These are phyloP conservation scores for Hybos culiciformis DNA, from an alignment of 2,888 invertebrate species.

Conservation along the genomic window DNA sequence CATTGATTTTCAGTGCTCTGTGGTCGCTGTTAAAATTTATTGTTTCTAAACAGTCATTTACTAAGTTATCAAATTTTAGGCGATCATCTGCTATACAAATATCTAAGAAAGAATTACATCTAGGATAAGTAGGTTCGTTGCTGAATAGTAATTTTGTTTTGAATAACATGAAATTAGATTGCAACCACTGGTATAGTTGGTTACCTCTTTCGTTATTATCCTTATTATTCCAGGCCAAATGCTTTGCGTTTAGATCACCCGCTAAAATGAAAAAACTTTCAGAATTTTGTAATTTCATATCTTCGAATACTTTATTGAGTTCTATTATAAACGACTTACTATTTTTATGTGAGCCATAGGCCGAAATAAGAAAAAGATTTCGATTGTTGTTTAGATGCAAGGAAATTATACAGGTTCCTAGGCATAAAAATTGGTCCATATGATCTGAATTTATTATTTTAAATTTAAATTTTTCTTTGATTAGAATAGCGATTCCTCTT, in stretches of 20 bases:
- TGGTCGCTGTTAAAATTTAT: too few species aligned
- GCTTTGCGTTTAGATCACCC: slow-evolving; percentile 5
- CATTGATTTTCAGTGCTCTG: too few species aligned
- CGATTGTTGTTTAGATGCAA: slow-evolving; percentile 3
- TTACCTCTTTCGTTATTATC: slow-evolving; percentile 2
- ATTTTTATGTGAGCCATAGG: background rate
- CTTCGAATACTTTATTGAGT: slow-evolving; percentile 2
- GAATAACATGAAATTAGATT: slow-evolving; percentile 1
- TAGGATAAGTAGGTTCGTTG: slow-evolving; percentile 2
- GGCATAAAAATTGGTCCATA: background rate
- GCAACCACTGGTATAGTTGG: background rate
- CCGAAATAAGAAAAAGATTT: background rate
- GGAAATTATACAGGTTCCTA: slow-evolving; percentile 1
- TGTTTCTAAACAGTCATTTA: too few species aligned
- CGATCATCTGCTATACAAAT: slow-evolving; percentile 4
- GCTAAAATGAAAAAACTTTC: slow-evolving; percentile 2
- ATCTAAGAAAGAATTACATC: slow-evolving; percentile 6
- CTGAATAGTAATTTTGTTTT: slow-evolving; percentile 2
- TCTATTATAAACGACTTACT: background rate
- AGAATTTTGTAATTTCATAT: background rate
- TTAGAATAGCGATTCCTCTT: slow-evolving; percentile 1
- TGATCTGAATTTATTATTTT: background rate
- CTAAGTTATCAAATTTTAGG: too few species aligned
- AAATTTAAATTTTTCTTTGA: background rate
- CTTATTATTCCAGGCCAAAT: slow-evolving; percentile 3